Conservation (phyloP, 2,113 vertebrate genomes). For the Cryptotis parvus region DNA sequence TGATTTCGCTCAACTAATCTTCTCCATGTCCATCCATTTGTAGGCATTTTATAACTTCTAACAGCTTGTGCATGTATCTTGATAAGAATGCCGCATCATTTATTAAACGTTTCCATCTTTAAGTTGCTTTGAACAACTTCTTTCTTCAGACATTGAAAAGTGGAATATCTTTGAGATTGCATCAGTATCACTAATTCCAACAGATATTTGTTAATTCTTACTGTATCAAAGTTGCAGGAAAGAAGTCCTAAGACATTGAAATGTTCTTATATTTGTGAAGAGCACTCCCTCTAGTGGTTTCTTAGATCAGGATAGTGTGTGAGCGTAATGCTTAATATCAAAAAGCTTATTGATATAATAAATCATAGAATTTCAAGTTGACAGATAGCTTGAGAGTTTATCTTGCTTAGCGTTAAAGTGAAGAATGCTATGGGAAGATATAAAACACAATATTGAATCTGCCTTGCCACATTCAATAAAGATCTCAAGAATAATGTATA, state of each 20-base stretch:
- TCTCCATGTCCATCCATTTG: too few species aligned
- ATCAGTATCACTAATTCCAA: background rate
- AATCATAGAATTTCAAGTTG: background rate
- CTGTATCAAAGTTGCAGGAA: rapidly evolving
- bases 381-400: conserved; percentile 28
- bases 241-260: background rate
- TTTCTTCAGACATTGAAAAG: background rate
- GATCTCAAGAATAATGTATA: background rate
- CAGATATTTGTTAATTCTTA: background rate
- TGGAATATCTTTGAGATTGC: background rate
- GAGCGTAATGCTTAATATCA: background rate
- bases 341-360: conserved; percentile 13
- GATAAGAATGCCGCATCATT: background rate
- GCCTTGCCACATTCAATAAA: conserved; percentile 8
- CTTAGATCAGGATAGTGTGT: background rate
- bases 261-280: background rate
- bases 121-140: background rate
- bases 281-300: conserved; percentile 69
- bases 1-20: too few species aligned
- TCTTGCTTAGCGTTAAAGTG: conserved; percentile 14
- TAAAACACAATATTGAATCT: conserved; percentile 10
- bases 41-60: too few species aligned
- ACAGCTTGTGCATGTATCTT: background rate
- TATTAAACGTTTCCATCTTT: background rate
- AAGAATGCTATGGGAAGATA: conserved; percentile 5